Conservation (phyloP, 2,797 vertebrate genomes). For the Scyliorhinus canicula region DNA sequence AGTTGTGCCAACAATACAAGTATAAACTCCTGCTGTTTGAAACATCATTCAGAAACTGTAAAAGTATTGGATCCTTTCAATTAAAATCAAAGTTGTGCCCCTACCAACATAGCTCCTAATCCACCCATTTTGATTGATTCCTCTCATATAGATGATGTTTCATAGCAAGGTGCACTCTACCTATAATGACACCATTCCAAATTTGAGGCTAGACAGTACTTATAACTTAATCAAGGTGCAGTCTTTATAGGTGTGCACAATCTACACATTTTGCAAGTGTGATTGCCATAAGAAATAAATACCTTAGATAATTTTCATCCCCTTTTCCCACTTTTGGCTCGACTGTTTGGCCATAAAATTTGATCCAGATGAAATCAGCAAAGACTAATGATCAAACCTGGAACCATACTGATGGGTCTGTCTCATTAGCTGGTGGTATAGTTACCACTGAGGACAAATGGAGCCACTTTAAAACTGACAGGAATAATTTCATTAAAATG, state of each 20-base stretch:
- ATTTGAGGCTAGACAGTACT: background rate
- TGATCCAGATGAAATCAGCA: background rate
- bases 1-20: constrained; percentile 1
- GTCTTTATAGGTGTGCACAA: background rate
- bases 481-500: constrained; percentile 4
- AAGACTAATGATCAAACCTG: background rate
- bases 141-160: background rate
- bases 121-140: too few relatives aligned
- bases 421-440: background rate
- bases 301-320: background rate
- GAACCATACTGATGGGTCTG: background rate
- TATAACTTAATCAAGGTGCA: background rate
- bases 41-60: background rate
- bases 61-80: background rate
- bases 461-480: too few relatives aligned
- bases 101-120: background rate
- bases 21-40: background rate
- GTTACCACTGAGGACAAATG: background rate
- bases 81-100: background rate
- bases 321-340: background rate
- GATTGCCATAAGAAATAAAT: background rate
- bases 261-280: background rate
- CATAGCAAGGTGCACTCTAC: background rate
- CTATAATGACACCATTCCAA: background rate
- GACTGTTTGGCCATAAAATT: background rate